phyloP scores from a whole-genome alignment of 2,797 vertebrate species.

The Delichon dasypus region DNA sequence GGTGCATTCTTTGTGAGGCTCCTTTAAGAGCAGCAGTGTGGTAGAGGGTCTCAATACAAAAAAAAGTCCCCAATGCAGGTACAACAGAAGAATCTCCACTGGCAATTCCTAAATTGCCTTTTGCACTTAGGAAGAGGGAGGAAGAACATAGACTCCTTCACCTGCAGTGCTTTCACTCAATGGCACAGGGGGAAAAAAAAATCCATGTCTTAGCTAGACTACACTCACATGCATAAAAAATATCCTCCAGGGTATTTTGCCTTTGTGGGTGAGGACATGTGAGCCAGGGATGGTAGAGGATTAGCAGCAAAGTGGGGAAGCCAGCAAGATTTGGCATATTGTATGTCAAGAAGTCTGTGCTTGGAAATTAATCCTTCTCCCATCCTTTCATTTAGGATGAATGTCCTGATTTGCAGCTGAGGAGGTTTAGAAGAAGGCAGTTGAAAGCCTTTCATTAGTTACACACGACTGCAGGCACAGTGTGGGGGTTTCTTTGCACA shows the following conservation, averaged over 20 bases:
- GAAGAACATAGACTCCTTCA: not conserved
- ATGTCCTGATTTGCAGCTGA: not conserved
- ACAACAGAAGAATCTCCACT: not conserved
- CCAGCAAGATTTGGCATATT: not conserved
- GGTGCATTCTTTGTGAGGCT: not conserved
- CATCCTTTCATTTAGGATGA: not conserved
- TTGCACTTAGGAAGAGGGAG: not conserved
- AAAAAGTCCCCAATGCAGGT: not conserved
- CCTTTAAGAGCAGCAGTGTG: not conserved
- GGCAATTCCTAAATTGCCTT: not conserved
- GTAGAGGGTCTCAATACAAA: not conserved
- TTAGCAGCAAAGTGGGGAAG: not conserved
- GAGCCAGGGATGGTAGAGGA: not conserved
- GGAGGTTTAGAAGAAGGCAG: not conserved
- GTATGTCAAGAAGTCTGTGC: not conserved
- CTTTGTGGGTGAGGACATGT: not conserved
- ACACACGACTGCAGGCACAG: not conserved
- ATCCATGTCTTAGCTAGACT: not conserved
- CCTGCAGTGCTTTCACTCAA: not conserved
- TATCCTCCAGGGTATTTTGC: not conserved
- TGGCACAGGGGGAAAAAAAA: not conserved
- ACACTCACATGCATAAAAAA: not conserved
- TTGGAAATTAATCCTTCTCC: not conserved
- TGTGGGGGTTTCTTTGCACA: rapidly evolving
- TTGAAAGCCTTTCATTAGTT: not conserved